Evolutionary conservation across 1,140 invertebrate species (phyloP), one percentile per base, ranked within the genome.

Genomic region (Temnothorax nylanderi): DNA sequence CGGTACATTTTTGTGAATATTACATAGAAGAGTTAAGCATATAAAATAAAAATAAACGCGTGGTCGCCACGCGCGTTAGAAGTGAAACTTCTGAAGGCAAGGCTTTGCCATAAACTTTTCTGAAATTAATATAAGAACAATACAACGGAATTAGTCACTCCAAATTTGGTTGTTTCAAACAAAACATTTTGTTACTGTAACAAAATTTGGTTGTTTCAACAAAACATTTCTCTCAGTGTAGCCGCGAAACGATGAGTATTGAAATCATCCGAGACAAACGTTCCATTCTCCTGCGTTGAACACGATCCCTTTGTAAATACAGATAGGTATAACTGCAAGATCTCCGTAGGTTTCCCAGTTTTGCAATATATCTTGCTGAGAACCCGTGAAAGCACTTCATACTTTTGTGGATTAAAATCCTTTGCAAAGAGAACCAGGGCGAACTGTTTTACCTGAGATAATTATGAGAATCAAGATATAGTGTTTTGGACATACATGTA

Each of bases 361-460:
- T 96, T 95, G 80, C 93, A 94, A 89, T 96, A 97, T 65, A 94
- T 95, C 91, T 96, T 96, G 76, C 95, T 95, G 10, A 97, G 89
- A 37, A 97, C 95, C 84, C 94, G 92, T 76, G 95, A 95, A 0
- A 97, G 91, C 3, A 95, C 94, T 93, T 96, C 95, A 94, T 97
- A 97, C 89, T 96, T 96, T 90, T 96, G 96, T 81, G 96, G 96
- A 94, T 96, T 96, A 82, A 97, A 97, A 88, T 97, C 96, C 92
- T 94, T 95, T 44, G 96, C 93, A 74, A 95, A 94, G 18, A 97
- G 71, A 34, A 97, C 95, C 26, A 97, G 84, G 8, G 96, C 96
- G 92, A 97, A 95, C 87, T 96, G 96, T 90, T 96, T 96, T 4
- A 97, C 95, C 96, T 97, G 67, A 87, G 67, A 84, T 85, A 87